Conservation (phyloP, 2,888 invertebrate genomes). For the Conops quadrifasciatus region DNA sequence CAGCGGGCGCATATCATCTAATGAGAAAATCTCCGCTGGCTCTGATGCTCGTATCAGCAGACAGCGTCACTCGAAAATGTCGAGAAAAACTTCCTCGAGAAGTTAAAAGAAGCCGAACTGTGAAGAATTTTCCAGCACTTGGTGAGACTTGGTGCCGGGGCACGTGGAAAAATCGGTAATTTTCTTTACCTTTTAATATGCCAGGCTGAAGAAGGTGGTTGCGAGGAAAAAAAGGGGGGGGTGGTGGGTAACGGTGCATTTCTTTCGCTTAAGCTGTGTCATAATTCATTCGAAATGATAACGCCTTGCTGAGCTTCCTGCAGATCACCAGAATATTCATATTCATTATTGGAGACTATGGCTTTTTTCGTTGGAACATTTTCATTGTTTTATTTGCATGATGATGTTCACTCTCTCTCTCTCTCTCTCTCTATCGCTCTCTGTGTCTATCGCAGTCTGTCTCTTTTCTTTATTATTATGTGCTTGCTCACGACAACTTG, state of each 20-base stretch:
- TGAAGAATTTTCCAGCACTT: neutral
- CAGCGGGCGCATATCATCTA: slow-evolving; percentile 46
- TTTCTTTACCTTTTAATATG: slow-evolving; percentile 2
- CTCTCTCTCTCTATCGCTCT: slow-evolving; percentile 7
- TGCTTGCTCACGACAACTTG: slow-evolving; percentile 44
- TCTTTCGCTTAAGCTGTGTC: slow-evolving; percentile 32
- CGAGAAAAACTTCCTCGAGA: neutral
- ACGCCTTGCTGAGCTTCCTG: slow-evolving; percentile 33
- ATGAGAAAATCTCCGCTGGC: slow-evolving; percentile 56
- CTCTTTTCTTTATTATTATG: neutral
- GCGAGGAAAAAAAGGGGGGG: neutral
- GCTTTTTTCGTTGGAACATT: slow-evolving; percentile 26
- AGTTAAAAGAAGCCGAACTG: slow-evolving; percentile 2
- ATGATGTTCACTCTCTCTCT: neutral
- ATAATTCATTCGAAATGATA: slow-evolving; percentile 41
- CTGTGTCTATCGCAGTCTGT: too few species aligned
- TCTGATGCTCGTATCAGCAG: slow-evolving; percentile 31
- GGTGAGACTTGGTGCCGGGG: neutral
- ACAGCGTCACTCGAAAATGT: slow-evolving; percentile 30
- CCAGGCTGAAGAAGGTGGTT: neutral
- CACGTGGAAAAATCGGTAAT: too few species aligned
- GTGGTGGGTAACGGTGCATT: slow-evolving; percentile 9
- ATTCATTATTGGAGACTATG: slow-evolving; percentile 44
- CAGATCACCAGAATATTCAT: slow-evolving; percentile 40
- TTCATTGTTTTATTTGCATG: slow-evolving; percentile 21